Evolutionary conservation across 37 sponge, comb jelly and placozoan species (phyloP), one percentile per base, ranked within the genome.

Genomic region (Bolinopsis microptera): DNA sequence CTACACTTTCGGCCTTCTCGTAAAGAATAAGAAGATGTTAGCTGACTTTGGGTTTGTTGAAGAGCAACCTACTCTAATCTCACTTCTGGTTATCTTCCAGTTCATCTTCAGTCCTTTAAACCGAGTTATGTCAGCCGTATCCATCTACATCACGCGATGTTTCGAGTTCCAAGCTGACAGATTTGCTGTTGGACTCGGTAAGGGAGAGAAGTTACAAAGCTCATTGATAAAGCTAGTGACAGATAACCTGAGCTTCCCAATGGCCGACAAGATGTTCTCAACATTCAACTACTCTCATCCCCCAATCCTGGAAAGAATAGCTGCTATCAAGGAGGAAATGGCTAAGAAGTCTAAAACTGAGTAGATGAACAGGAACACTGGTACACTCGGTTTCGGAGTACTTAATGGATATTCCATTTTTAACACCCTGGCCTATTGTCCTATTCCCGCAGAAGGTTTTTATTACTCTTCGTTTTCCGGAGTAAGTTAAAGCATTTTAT

Each of bases 111-210:
- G 72, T 38, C 94, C 94, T 39, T 69, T 94, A 31, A 86, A 95
- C 40, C 93, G 95, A 94, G 92, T 97, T 30, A 72, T 97, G 35
- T 69, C 80, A 0, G 96, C 96, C 39, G 39, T 95, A 1, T 94
- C 96, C 69, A 94, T 93, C 31, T 95, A 95, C 93, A 38, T 97
- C 37, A 94, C 80, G 0, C 69, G 99, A 13, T 94, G 94, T 38
- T 98, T 95, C 94, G 99, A 98, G 94, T 98, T 96, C 83, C 96
- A 97, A 75, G 99, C 99, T 16, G 99, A 98, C 83, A 69, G 38
- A 21, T 98, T 96, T 98, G 99, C 99, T n/a, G 68, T 30, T 25
- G 36, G 92, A 21, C 69, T 96, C 83, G 92, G 88, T 36, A 69
- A 76, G 36, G 95, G 94, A 2, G 33, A 28, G 1, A 24, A 72